phyloP scores from a whole-genome alignment of 2,888 invertebrate species.

The Protodeltote pygarga region DNA sequence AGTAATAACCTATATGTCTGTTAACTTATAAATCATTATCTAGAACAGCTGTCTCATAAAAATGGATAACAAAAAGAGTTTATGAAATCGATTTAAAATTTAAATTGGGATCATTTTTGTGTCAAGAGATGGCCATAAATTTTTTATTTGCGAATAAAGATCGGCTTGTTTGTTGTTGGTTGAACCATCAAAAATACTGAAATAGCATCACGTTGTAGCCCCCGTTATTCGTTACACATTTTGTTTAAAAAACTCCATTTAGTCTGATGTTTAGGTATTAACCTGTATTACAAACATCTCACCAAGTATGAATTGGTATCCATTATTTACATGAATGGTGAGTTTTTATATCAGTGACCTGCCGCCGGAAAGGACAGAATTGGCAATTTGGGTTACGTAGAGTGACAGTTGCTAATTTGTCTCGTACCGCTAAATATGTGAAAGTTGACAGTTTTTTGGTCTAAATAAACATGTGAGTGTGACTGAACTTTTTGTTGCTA shows the following conservation, averaged over 20 bases:
- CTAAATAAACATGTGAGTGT: conserved; percentile 41
- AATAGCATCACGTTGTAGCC: conserved; percentile 49
- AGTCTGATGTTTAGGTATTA: conserved; percentile 9
- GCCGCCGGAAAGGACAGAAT: conserved; percentile 9
- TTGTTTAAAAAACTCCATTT: conserved; percentile 10
- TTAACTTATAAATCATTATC: not conserved
- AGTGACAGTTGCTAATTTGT: conserved; percentile 27
- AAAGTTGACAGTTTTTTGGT: conserved; percentile 45
- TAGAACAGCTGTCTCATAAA: not conserved
- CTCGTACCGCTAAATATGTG: conserved; percentile 30
- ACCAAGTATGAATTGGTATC: conserved; percentile 14
- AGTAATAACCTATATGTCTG: too few species aligned
- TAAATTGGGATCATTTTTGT: conserved; percentile 8
- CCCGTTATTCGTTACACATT: conserved; percentile 49
- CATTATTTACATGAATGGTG: conserved; percentile 14
- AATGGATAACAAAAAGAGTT: not conserved
- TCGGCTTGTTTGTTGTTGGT: conserved; percentile 13
- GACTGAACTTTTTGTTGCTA: conserved; percentile 24
- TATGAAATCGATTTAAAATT: not conserved
- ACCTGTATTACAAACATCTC: conserved; percentile 15
- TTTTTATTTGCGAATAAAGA: conserved; percentile 8
- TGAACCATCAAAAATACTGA: conserved; percentile 26
- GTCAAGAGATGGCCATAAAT: conserved; percentile 12
- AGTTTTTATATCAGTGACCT: conserved; percentile 11
- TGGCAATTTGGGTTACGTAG: conserved; percentile 26